Conservation (phyloP, 2,888 invertebrate species). For the Tenthredo livida region DNA sequence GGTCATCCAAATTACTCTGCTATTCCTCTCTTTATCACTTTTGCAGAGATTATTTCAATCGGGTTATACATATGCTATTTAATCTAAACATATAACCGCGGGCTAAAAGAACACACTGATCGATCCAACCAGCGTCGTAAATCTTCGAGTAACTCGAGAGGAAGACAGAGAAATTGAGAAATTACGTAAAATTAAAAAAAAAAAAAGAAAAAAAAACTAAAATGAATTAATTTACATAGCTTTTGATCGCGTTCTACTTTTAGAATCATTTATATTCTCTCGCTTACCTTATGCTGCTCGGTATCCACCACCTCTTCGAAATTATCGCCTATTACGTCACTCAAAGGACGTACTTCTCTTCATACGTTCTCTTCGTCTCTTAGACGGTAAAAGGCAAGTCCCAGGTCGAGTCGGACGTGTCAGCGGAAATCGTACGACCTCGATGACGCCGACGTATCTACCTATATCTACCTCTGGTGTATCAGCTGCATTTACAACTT, state of each 20-base stretch:
- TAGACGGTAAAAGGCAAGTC: conserved; percentile 20
- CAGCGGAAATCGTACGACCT: conserved; percentile 42
- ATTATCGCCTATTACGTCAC: conserved; percentile 29
- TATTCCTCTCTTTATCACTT: not conserved
- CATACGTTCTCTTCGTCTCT: not conserved
- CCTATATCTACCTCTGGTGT: not conserved
- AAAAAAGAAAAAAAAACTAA: conserved; percentile 31
- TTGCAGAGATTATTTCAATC: not conserved
- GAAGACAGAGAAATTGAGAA: not conserved
- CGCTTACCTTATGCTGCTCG: not conserved
- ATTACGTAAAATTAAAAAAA: conserved; percentile 45
- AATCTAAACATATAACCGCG: not conserved
- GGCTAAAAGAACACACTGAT: not conserved
- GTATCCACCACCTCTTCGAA: not conserved
- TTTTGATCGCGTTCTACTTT: conserved; percentile 51
- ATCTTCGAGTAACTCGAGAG: not conserved
- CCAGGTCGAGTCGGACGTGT: conserved; percentile 11
- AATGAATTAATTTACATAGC: conserved; percentile 53
- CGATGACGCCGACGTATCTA: not conserved
- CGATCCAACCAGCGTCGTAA: not conserved
- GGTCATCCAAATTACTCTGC: not conserved
- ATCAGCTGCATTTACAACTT: conserved; percentile 11
- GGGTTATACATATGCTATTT: not conserved
- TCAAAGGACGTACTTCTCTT: conserved; percentile 18
- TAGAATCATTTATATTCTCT: conserved; percentile 54